These are phyloP conservation scores for Melanotaenia maccullochi DNA, from an alignment of 2,797 vertebrate species.

Conservation along the genomic window DNA sequence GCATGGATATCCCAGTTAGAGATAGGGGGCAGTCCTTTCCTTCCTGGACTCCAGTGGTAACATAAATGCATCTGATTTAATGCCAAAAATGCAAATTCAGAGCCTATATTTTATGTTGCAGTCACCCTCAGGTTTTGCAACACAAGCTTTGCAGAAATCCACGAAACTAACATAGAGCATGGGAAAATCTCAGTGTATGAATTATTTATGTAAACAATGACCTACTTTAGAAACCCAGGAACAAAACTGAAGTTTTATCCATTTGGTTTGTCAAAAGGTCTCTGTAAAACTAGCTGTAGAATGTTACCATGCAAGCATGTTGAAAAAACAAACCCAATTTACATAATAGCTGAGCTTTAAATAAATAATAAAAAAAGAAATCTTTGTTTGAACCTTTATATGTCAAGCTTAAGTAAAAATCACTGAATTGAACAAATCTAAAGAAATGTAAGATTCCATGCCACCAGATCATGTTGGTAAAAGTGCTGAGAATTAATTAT, in stretches of 20 bases:
- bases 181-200: conserved; percentile 22
- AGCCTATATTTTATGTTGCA: conserved; percentile 22
- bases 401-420: not conserved
- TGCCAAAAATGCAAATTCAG: conserved; percentile 36
- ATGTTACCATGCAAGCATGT: not conserved
- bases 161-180: conserved; percentile 21
- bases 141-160: conserved; percentile 28
- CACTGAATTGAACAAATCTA: not conserved
- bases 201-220: conserved; percentile 24
- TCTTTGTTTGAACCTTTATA: not conserved
- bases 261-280: not conserved
- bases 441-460: not conserved
- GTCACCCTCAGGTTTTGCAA: conserved; percentile 15
- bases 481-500: too few relatives aligned
- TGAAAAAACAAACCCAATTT: not conserved
- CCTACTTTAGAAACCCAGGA: conserved; percentile 18
- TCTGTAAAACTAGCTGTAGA: not conserved
- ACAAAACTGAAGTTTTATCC: not conserved
- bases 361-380: not conserved
- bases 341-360: not conserved
- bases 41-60: not conserved
- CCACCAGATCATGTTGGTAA: too few relatives aligned
- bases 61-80: conserved; percentile 17
- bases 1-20: conserved; percentile 29
- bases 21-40: conserved; percentile 5